Conservation (phyloP, 2,888 invertebrate species). For the Drosophila neotestacea region DNA sequence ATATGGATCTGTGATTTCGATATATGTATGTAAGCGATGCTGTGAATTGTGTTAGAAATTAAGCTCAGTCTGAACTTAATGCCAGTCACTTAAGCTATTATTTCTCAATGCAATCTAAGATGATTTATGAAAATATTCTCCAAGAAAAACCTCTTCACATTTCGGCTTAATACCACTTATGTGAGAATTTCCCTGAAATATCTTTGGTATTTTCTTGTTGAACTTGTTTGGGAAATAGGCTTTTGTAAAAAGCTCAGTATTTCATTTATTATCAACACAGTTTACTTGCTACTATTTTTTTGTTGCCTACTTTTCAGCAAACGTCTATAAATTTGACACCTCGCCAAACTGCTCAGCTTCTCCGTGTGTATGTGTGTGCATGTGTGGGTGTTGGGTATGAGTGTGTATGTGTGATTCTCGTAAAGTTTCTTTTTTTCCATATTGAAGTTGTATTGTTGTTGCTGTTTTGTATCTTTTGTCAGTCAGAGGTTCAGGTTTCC, state of each 20-base stretch:
- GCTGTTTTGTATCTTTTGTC: slow-evolving; percentile 52
- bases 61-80: slow-evolving; percentile 19
- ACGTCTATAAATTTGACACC: slow-evolving; percentile 71
- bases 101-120: slow-evolving; percentile 19
- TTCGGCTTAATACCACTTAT: not conserved
- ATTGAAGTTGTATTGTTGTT: slow-evolving; percentile 13
- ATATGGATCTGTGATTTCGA: slow-evolving; percentile 20
- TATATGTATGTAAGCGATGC: slow-evolving; percentile 1
- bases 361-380: not conserved
- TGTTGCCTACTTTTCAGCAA: slow-evolving; percentile 71
- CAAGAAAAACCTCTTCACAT: slow-evolving; percentile 5
- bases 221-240: not conserved
- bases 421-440: slow-evolving; percentile 66
- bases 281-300: slow-evolving; percentile 24
- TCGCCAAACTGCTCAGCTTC: slow-evolving; percentile 19
- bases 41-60: slow-evolving; percentile 17
- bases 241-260: not conserved
- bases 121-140: slow-evolving; percentile 19
- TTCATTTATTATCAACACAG: slow-evolving; percentile 13
- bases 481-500: slow-evolving; percentile 61
- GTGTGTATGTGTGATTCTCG: slow-evolving; percentile 43
- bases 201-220: not conserved
- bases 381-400: slow-evolving; percentile 36
- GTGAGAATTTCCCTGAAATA: not conserved
- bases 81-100: slow-evolving; percentile 32